A percentile compares a stretch with the other conserved stretches of the same genome.
Evolutionary conservation across 2,113 vertebrate species (phyloP).

Genomic region (Petaurus breviceps): DNA sequence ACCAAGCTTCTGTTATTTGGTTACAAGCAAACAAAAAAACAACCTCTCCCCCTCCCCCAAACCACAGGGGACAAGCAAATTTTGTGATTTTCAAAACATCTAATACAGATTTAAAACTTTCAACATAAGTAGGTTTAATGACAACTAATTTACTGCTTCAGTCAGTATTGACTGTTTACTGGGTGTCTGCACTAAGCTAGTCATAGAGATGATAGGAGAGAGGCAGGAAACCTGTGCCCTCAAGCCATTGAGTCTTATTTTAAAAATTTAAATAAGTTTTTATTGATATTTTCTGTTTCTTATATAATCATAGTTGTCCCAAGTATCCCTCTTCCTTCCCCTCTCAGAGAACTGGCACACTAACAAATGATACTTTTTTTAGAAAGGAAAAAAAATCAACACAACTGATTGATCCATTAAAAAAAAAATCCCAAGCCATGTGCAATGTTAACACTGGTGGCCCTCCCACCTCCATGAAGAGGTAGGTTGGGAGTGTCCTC

Average conservation of each 20-base stretch:
- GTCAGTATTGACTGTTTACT: neutral
- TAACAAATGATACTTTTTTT: neutral
- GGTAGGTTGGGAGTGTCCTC: too few relatives aligned
- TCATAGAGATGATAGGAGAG: neutral
- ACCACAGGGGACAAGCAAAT: neutral
- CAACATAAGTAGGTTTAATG: neutral
- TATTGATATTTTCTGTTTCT: neutral
- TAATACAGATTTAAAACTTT: neutral
- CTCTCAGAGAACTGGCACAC: neutral
- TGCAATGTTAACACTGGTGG: too few relatives aligned
- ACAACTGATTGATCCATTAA: neutral
- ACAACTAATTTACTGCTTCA: neutral
- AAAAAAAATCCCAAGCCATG: neutral
- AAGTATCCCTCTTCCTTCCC: neutral
- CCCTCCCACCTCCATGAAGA: too few relatives aligned
- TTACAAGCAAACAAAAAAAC: neutral
- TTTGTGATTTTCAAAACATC: neutral
- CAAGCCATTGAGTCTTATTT: neutral
- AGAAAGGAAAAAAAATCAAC: neutral
- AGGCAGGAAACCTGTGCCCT: neutral
- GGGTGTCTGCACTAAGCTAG: neutral
- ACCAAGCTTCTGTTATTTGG: neutral
- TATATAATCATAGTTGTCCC: neutral
- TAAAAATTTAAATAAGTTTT: neutral
- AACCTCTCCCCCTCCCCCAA: neutral